A percentile compares a stretch with the other conserved stretches of the same genome.
Conservation (phyloP, 2,113 vertebrate genomes). For the Panthera tigris region DNA sequence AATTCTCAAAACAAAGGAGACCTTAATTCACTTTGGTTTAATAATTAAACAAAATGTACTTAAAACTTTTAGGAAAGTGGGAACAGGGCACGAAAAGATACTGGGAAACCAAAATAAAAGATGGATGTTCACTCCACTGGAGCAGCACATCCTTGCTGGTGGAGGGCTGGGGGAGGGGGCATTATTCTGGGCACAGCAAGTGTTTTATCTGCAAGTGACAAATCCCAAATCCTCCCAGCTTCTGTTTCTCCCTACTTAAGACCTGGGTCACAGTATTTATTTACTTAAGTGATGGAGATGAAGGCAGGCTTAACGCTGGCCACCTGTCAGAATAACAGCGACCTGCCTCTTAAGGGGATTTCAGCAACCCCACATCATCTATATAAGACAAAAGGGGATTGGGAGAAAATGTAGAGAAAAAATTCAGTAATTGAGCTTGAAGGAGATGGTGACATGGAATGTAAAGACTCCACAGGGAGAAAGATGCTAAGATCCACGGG, state of each 20-base stretch:
- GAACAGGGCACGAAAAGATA: not conserved
- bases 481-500: not conserved
- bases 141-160: not conserved
- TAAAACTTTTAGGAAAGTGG: not conserved
- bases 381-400: slow-evolving; percentile 20
- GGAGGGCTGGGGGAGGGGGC: too few relatives aligned
- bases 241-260: slow-evolving; percentile 40
- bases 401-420: not conserved
- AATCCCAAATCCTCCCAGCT: slow-evolving; percentile 45
- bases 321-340: slow-evolving; percentile 35
- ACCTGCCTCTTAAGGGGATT: slow-evolving; percentile 47
- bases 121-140: not conserved
- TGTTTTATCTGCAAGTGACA: slow-evolving; percentile 39
- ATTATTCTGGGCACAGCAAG: not conserved
- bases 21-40: not conserved
- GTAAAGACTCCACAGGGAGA: not conserved
- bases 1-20: not conserved
- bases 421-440: not conserved
- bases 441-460: not conserved
- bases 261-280: slow-evolving; percentile 59
- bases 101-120: not conserved
- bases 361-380: not conserved
- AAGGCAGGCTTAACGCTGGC: slow-evolving; percentile 35
- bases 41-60: not conserved
- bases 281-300: slow-evolving; percentile 48